These are phyloP conservation scores for Hoplostethus mediterraneus DNA, from an alignment of 2,797 vertebrate genomes.

Conservation along the genomic window DNA sequence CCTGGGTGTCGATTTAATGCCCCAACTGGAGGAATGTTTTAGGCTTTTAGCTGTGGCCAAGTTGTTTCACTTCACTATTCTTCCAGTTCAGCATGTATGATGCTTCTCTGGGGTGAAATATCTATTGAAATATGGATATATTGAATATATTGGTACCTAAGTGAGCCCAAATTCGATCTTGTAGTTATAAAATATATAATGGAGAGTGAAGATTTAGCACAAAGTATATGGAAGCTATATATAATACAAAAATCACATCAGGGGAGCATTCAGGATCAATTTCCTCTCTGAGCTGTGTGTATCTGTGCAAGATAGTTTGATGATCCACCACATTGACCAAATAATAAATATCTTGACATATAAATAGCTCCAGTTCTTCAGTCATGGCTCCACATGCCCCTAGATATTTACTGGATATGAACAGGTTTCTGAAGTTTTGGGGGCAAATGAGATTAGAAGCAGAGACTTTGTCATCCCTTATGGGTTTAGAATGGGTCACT, in stretches of 20 bases:
- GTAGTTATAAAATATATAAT: not conserved
- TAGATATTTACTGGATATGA: too few species aligned
- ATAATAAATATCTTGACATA: too few species aligned
- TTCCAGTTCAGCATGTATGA: slow-evolving; percentile 37
- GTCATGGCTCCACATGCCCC: too few species aligned
- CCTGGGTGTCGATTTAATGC: slow-evolving; percentile 77
- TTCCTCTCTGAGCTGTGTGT: not conserved
- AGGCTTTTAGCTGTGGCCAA: slow-evolving; percentile 59
- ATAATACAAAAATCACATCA: too few species aligned
- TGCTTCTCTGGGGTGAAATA: slow-evolving; percentile 35
- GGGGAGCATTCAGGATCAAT: not conserved
- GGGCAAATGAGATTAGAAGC: too few species aligned
- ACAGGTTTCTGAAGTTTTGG: too few species aligned
- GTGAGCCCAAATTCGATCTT: slow-evolving; percentile 3
- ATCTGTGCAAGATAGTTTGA: not conserved
- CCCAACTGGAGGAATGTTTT: slow-evolving; percentile 72
- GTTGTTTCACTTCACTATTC: slow-evolving; percentile 39
- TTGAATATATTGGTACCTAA: too few species aligned
- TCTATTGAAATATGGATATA: slow-evolving; percentile 26
- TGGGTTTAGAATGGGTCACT: not conserved
- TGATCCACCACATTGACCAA: too few species aligned
- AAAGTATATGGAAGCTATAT: too few species aligned
- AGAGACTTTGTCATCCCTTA: too few species aligned
- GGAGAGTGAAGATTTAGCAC: too few species aligned
- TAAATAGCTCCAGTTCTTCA: too few species aligned